These are phyloP conservation scores for Acromyrmex heyeri DNA, from an alignment of 1,140 invertebrate species.

Conservation along the genomic window DNA sequence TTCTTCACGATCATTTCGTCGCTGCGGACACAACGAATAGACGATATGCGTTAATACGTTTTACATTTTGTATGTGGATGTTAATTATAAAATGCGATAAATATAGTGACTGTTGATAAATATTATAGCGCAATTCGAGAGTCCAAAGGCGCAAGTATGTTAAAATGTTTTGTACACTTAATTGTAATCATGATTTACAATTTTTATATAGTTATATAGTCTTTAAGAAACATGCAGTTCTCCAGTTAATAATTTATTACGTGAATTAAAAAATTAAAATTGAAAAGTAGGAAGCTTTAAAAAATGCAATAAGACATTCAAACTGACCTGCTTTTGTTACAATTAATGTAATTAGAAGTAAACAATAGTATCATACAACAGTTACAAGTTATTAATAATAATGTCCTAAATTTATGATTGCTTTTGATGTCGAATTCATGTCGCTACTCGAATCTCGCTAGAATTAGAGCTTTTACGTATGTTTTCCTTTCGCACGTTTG, in stretches of 20 bases:
- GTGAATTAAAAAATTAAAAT: neutral
- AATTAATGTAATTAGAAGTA: neutral
- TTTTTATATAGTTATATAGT: neutral
- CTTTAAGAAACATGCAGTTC: neutral
- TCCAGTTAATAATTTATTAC: neutral
- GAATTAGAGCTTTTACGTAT: neutral
- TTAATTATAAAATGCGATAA: neutral
- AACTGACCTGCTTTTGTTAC: neutral
- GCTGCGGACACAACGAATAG: constrained; percentile 87
- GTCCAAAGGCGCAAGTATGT: neutral
- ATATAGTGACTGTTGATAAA: neutral
- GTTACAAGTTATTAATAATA: neutral
- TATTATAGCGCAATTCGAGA: neutral
- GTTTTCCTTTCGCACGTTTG: neutral
- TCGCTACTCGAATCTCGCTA: neutral
- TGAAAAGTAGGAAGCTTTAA: neutral
- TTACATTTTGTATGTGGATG: neutral
- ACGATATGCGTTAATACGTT: neutral
- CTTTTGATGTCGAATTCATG: neutral
- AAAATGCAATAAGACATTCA: neutral
- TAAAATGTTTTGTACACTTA: neutral
- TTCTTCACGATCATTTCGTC: constrained; percentile 96
- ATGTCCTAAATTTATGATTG: neutral
- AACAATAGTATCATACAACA: neutral
- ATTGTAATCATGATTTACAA: neutral